These are phyloP conservation scores for Drosophila algonquin DNA, from an alignment of 2,888 invertebrate species.

Conservation along the genomic window DNA sequence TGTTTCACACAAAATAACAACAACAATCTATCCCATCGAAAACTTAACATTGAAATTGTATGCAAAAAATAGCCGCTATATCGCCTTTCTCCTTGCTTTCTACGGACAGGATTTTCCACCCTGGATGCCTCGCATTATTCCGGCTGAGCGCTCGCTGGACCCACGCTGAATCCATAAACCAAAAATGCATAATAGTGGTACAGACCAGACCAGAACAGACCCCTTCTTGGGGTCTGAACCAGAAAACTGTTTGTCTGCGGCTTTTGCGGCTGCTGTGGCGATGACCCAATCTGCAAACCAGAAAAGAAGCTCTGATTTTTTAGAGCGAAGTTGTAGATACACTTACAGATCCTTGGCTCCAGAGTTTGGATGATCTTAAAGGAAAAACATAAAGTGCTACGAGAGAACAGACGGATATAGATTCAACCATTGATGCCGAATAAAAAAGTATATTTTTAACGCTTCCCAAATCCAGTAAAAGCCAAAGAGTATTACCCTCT, in stretches of 20 bases:
- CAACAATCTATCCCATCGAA: slow-evolving; percentile 9
- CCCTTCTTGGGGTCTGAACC: slow-evolving; percentile 26
- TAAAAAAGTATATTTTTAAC: not conserved
- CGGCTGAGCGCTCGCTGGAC: slow-evolving; percentile 62
- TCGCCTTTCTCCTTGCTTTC: not conserved
- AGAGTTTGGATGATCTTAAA: not conserved
- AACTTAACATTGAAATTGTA: slow-evolving; percentile 46
- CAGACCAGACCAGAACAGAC: slow-evolving; percentile 10
- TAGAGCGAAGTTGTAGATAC: not conserved
- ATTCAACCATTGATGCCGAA: not conserved
- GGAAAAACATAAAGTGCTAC: too few relatives aligned
- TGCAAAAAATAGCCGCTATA: slow-evolving; percentile 8
- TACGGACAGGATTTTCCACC: not conserved
- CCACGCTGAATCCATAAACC: slow-evolving; percentile 71
- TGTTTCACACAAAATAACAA: slow-evolving; percentile 19
- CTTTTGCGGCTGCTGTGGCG: slow-evolving; percentile 49
- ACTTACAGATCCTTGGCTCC: not conserved
- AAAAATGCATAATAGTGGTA: slow-evolving; percentile 52
- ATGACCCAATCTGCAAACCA: slow-evolving; percentile 23
- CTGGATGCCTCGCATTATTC: slow-evolving; percentile 59
- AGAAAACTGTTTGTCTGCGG: slow-evolving; percentile 65
- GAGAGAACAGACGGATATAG: not conserved
- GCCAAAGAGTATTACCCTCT: too few relatives aligned
- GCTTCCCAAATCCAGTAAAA: not conserved
- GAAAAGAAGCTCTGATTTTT: not conserved